Conservation (phyloP, 2,888 invertebrate genomes). For the Dryobotodes eremita region DNA sequence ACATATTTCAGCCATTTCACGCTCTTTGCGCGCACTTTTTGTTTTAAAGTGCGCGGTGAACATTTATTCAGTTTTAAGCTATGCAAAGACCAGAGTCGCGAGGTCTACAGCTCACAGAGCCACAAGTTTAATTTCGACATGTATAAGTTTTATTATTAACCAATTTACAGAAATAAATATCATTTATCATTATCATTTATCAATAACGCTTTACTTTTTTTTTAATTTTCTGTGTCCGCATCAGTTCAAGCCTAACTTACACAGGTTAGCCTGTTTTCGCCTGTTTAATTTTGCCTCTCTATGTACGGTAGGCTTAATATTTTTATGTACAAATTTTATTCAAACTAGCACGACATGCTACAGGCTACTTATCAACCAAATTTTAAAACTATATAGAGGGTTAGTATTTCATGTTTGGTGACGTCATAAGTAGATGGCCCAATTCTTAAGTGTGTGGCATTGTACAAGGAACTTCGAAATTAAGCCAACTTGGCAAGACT, state of each 20-base stretch:
- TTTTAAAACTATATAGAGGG: background rate
- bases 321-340: slow-evolving; percentile 2
- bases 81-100: no score
- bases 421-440: slow-evolving; percentile 17
- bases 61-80: no score
- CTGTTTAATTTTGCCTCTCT: background rate
- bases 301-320: background rate
- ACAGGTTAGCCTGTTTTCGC: background rate
- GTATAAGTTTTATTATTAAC: no score
- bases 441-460: background rate
- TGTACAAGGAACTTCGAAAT: background rate
- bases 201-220: no score
- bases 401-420: slow-evolving; percentile 1
- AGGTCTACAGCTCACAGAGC: no score
- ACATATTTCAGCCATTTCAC: no score
- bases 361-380: background rate
- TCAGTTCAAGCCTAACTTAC: background rate
- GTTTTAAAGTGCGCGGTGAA: no score
- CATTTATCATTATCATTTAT: no score
- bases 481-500: slow-evolving; percentile 5
- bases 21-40: no score
- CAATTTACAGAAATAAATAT: no score
- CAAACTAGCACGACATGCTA: background rate
- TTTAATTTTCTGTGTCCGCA: no score
- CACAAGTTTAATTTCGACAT: no score